phyloP scores from a whole-genome alignment of 1,140 invertebrate genomes.

The Goniozus legneri region DNA sequence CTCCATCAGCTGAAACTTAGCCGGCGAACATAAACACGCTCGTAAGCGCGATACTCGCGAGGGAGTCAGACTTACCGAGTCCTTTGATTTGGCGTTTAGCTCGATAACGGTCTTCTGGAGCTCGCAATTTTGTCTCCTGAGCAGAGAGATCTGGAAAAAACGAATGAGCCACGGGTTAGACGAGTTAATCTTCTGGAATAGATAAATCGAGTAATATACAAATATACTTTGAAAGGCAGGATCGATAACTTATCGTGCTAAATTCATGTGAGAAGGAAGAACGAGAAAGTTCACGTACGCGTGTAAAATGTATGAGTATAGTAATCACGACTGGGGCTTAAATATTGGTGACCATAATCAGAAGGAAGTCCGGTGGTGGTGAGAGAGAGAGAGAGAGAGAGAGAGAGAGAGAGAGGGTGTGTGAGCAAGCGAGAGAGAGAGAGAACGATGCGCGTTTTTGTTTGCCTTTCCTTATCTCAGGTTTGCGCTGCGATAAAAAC shows the following conservation, averaged over 20 bases:
- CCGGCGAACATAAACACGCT: too few species aligned
- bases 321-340: conserved; percentile 15
- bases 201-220: too few species aligned
- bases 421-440: conserved; percentile 20
- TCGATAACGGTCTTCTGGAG: conserved; percentile 44
- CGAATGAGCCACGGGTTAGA: too few species aligned
- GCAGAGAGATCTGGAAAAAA: conserved; percentile 38
- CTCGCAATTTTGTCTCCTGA: conserved; percentile 45
- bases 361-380: conserved; percentile 50
- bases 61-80: conserved; percentile 42
- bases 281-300: too few species aligned
- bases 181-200: too few species aligned
- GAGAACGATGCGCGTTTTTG: conserved; percentile 42
- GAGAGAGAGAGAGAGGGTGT: conserved; percentile 47
- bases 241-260: too few species aligned
- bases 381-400: conserved; percentile 23
- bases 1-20: too few species aligned
- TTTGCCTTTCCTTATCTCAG: conserved; percentile 51
- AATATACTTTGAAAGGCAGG: too few species aligned
- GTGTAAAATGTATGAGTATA: too few species aligned
- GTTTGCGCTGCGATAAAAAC: conserved; percentile 51
- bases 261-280: too few species aligned
- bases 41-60: too few species aligned
- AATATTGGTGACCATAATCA: conserved; percentile 46
- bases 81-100: conserved; percentile 35